Conservation (phyloP, 1,140 invertebrate species). For the Aphaenogaster ashmeadi region DNA sequence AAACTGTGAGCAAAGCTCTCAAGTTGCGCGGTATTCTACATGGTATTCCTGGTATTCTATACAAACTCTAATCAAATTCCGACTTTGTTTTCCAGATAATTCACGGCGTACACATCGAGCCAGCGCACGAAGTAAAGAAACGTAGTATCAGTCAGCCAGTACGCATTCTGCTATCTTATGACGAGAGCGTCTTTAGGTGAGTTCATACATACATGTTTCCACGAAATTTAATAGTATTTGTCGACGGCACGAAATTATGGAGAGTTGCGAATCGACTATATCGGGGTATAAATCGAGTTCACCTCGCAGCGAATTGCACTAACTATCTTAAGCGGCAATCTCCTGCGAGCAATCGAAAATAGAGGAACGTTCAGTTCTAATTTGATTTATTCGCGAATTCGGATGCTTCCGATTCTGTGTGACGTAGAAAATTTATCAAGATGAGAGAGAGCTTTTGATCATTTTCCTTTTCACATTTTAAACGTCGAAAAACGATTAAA, state of each 20-base stretch:
- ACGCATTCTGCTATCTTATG: constrained; percentile 96
- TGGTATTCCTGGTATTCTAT: not conserved
- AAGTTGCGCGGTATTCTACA: not conserved
- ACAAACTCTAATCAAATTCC: constrained; percentile 28
- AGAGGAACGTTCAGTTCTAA: constrained; percentile 10
- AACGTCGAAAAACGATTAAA: not conserved
- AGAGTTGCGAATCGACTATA: constrained; percentile 47
- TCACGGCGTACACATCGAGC: constrained; percentile 94
- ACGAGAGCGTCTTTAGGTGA: constrained; percentile 95
- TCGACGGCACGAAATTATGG: constrained; percentile 39
- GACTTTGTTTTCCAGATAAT: constrained; percentile 90
- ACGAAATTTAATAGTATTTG: constrained; percentile 12
- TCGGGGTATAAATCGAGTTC: constrained; percentile 17
- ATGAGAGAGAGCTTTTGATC: not conserved
- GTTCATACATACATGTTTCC: constrained; percentile 71
- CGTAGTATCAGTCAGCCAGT: constrained; percentile 95
- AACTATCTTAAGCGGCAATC: constrained; percentile 55
- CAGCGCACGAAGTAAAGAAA: constrained; percentile 93
- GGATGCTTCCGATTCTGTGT: not conserved
- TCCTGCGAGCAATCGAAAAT: constrained; percentile 49
- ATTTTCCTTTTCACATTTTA: not conserved
- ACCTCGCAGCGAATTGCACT: constrained; percentile 40
- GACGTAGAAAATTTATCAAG: not conserved
- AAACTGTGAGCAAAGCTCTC: not conserved
- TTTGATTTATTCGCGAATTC: constrained; percentile 29